Percentiles rank a stretch among this genome's conserved stretches.
These are phyloP conservation scores for Ennomos quercinarius DNA, from an alignment of 2,888 invertebrate genomes.

Conservation along the genomic window DNA sequence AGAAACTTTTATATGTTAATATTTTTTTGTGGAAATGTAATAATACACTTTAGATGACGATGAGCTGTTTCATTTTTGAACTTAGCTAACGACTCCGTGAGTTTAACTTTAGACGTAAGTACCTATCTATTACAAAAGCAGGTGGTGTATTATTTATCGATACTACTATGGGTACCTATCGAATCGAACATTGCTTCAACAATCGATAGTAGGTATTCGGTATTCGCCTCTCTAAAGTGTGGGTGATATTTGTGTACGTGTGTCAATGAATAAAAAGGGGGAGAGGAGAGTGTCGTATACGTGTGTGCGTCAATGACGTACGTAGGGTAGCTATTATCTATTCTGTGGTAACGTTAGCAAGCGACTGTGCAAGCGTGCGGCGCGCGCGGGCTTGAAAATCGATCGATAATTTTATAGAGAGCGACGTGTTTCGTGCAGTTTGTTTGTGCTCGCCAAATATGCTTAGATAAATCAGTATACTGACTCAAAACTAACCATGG, in stretches of 20 bases:
- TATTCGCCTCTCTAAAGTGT: conserved; percentile 11
- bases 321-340: conserved; percentile 14
- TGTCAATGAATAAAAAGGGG: conserved; percentile 21
- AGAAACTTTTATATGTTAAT: too few species aligned
- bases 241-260: conserved; percentile 17
- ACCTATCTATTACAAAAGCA: too few species aligned
- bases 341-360: too few species aligned
- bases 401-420: conserved; percentile 60
- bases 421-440: conserved; percentile 36
- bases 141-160: too few species aligned
- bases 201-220: not conserved
- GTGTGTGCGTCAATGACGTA: conserved; percentile 36
- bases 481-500: conserved; percentile 51
- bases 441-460: conserved; percentile 41
- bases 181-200: not conserved
- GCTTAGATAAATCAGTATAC: conserved; percentile 41
- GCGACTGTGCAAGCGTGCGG: conserved; percentile 30
- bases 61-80: too few species aligned
- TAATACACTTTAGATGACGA: too few species aligned
- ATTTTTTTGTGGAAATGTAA: too few species aligned
- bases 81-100: too few species aligned
- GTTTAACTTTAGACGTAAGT: too few species aligned
- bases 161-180: not conserved
- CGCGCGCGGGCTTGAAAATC: conserved; percentile 67
- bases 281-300: conserved; percentile 31